Base-by-base conservation (phyloP, 2,888 invertebrate species). In the Belgica antarctica region DNA sequence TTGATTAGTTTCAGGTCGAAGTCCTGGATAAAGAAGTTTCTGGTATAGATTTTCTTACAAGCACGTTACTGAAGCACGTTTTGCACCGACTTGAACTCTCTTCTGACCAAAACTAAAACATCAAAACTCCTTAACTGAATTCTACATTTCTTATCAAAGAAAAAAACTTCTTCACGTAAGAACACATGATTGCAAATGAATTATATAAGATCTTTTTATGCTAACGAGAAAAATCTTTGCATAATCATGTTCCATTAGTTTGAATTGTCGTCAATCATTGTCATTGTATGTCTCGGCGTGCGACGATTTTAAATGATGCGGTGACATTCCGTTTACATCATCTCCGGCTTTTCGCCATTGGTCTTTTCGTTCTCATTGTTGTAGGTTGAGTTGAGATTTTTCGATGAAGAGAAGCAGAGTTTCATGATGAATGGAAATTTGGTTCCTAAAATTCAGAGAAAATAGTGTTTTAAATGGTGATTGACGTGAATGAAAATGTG, bases 361-460 rank as follows among this genome's bases (percentile, higher is more conserved):
- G 78, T 79, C 72, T 79, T 79, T 73, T 80, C 80, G 71, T 76
- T 78, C 59, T 80, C 80, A 76, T 80, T 80, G 72, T 80, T 80
- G 80, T 84, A 87, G 83, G 79, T 85, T 80, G 80, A 88, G 82
- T 80, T 80, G 79, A 80, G 79, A 77, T 79, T 80, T 76, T 80
- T 80, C 72, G 89, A 87, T 72, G 94, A 94, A 19, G 96, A 96
- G 86, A 97, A 98, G 80, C 97, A 97, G 75, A 98, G 84, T 83
- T 98, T 98, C 90, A 98, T 92, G 77, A 96, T 93, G 85, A 96
- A 98, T 74, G 98, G 98, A 82, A 95, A 95, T 83, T 96, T 96
- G 74, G 95, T 95, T 81, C 90, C 95, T 94, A 85, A 12, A 86
- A 85, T n/a, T n/a, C n/a, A n/a, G n/a, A n/a, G n/a, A 12, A 12